Base-by-base conservation (phyloP, 2,113 vertebrate genomes). In the Tachuris rubrigastra region DNA sequence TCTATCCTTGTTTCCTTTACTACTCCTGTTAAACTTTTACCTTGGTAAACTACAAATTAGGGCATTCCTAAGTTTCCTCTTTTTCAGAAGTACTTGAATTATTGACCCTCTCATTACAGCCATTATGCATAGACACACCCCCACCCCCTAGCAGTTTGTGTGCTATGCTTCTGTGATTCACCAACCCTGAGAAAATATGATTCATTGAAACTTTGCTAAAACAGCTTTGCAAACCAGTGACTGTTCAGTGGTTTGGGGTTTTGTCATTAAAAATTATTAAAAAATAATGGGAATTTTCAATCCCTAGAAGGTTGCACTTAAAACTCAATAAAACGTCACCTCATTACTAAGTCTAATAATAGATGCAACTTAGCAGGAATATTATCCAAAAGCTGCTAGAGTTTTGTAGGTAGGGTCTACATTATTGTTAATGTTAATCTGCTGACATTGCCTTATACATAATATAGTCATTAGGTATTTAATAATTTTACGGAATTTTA, bases 201-300 rank as follows among this genome's bases (percentile, higher is more conserved):
- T 56, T 60, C 67, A 72, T 94, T 95, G 94, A 83, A 92, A 83
- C 55, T 90, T 86, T 60, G 35, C 46, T 92, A 56, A 82, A 95
- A 31, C 47, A 90, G 37, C 67, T 89, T 93, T 72, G 15, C 6
- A 65, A 91, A 33, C 22, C 82, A 47, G n/a, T 87, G 59, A 74
- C 12, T 58, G 47, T 84, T 77, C 77, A 31, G 31, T 81, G 25
- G 33, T 66, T 93, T 87, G 91, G 63, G 23, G 33, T 75, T 93
- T 89, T 93, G 60, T 88, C 96, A 75, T 89, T 85, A 80, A 92
- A 94, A 95, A 83, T 71, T 3, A 87, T 96, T 96, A n/a, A 75
- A 84, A 97, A 96, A 86, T 84, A 93, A 94, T 95, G 81, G 63
- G 44, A 78, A 75, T 83, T 77, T 46, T 93, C 46, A 91, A 78